phyloP scores from a whole-genome alignment of 2,113 vertebrate genomes.

The Cyrtonyx montezumae region DNA sequence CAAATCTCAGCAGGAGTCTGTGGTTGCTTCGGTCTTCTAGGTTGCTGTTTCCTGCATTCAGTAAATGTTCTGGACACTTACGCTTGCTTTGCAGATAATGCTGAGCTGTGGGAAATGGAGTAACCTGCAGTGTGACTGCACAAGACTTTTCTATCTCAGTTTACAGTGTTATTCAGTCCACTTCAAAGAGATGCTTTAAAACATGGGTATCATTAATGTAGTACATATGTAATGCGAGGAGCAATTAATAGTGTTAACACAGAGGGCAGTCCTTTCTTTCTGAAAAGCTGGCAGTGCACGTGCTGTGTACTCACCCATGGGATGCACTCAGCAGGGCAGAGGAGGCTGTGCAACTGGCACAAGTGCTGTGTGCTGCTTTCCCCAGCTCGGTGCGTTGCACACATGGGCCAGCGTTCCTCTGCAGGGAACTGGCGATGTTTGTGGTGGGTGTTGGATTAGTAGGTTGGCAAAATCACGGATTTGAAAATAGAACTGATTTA shows the following conservation, averaged over 20 bases:
- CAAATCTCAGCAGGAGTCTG: not conserved
- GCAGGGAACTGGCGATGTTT: not conserved
- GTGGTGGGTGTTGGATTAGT: not conserved
- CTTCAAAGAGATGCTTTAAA: not conserved
- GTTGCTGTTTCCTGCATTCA: not conserved
- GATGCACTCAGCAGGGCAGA: not conserved
- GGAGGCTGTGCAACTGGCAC: not conserved
- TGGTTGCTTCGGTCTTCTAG: not conserved
- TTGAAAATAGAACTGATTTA: conserved; percentile 7
- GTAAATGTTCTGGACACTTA: rapidly evolving
- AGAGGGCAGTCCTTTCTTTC: not conserved
- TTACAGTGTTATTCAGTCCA: not conserved
- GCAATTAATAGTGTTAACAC: rapidly evolving
- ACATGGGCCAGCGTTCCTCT: not conserved
- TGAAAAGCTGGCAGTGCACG: not conserved
- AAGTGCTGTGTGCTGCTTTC: not conserved
- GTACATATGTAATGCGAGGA: rapidly evolving
- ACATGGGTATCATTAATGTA: rapidly evolving
- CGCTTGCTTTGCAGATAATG: rapidly evolving
- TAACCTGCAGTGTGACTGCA: not conserved
- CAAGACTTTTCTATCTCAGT: not conserved
- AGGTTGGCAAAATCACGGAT: not conserved
- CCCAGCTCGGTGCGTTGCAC: rapidly evolving
- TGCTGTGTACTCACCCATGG: rapidly evolving
- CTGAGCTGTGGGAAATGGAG: not conserved